Evolutionary conservation across 2,113 vertebrate genomes (phyloP).

Genomic region (Prietella phreatophila): DNA sequence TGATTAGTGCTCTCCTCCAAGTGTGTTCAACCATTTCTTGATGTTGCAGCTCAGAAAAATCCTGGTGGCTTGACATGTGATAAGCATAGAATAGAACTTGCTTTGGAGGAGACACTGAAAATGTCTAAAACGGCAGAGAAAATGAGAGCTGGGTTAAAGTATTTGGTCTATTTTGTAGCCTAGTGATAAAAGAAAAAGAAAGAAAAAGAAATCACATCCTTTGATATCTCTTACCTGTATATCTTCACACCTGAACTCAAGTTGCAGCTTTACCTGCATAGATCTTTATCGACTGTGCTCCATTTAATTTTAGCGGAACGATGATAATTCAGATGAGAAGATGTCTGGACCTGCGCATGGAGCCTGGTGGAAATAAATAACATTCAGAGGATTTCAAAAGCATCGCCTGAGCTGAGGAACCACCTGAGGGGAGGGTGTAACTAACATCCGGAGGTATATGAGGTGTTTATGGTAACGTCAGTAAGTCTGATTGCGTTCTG

Average conservation of each 20-base stretch:
- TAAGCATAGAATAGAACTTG: background rate
- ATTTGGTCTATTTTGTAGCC: background rate
- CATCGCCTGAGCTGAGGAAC: background rate
- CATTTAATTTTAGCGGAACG: background rate
- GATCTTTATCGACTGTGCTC: constrained; percentile 3
- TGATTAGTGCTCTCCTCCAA: background rate
- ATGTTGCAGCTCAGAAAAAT: background rate
- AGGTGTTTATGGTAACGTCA: background rate
- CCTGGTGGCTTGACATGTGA: background rate
- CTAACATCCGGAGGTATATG: background rate
- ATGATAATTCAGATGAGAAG: background rate
- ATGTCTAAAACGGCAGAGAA: background rate
- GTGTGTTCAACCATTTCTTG: background rate
- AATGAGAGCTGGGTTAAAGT: background rate
- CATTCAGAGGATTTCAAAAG: background rate
- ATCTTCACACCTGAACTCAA: background rate
- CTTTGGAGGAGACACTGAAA: background rate
- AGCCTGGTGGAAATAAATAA: background rate
- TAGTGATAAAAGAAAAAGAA: background rate
- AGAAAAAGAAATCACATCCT: background rate
- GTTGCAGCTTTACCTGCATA: constrained; percentile 9
- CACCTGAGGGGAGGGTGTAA: background rate
- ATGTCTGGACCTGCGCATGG: background rate
- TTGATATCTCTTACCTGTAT: constrained; percentile 5
- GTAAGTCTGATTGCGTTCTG: background rate